Evolutionary conservation across 2,797 vertebrate genomes (phyloP), one percentile per base, ranked within the genome.

Genomic region (Pangasius krempfi): DNA sequence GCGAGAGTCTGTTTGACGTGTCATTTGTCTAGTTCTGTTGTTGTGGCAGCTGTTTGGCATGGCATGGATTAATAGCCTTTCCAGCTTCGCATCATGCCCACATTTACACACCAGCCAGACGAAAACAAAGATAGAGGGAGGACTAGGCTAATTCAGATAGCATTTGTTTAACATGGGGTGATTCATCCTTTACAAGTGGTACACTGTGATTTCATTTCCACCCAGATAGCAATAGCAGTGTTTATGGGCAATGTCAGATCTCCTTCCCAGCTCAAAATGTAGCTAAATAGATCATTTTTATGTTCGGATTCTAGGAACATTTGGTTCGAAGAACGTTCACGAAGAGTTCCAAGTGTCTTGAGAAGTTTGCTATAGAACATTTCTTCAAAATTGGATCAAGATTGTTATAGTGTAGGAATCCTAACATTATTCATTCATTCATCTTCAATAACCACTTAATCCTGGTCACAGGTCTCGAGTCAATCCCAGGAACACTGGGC

Each of bases 21-120:
- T 87, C 89, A 89, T 95, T 95, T 94, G 91, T 94, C 93, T 93
- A 88, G 88, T 88, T 88, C 87, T 89, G 91, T 92, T 92, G 89
- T 73, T 56, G 85, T 91, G 92, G 93, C 92, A 92, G 91, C 84
- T 86, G 52, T 83, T 86, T 86, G 90, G 91, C 91, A 86, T 78
- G 87, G 85, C 86, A 47, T n/a, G 89, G 91, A 94, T 95, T 94
- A 91, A 95, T 95, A 92, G 82, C 1, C 80, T 89, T 92, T 93
- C 89, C 87, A 92, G 64, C 92, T 78, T 40, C 88, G 92, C 90
- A 87, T 90, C 92, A 91, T 88, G 88, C 27, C 86, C 83, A 81
- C 75, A 89, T 58, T 91, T 88, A 66, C 87, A 86, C 86, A 81
- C 40, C 78, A 86, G 83, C 40, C n/a, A 54, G 82, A 89, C 64